Evolutionary conservation across 2,113 vertebrate genomes (phyloP), one percentile per base, ranked within the genome.

Genomic region (Archilochus colubris): DNA sequence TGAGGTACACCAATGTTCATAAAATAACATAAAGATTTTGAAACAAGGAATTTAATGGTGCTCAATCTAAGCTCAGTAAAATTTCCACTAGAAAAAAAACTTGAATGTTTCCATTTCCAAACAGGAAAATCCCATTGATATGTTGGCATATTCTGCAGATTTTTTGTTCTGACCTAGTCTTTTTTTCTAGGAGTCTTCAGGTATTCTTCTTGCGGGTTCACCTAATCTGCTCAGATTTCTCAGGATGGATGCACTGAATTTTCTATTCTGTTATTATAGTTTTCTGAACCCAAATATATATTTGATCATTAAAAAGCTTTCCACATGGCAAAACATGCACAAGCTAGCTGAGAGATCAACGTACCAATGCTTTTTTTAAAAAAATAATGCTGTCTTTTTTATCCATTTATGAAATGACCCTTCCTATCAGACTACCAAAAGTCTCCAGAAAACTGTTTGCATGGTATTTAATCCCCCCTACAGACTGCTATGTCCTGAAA

Each of bases 241-340:
- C 36, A 40, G 12, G 23, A 46, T 46, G 12, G 23, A 46, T 46
- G 15, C 40, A 40, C 11, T 40, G 40, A 36, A 18, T 9, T 55
- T 54, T 66, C 31, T 20, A 2, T 1, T 6, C 7, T 20, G 23
- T 8, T 46, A 3, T n/a, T 62, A 44, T 1, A 48, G 21, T 9
- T 69, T 96, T 75, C 62, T 11, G 54, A 91, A 89, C 8, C 70
- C 10, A 74, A 54, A 14, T 7, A 36, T 14, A 16, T 54, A 40
- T 36, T 77, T 36, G 24, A 77, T 6, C 30, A 23, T 38, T 94
- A 70, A 43, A 48, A 89, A 82, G 16, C 15, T 63, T 86, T 68
- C 15, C 18, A 59, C 4, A 4, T 24, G 3, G 22, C 23, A 87
- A 94, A 95, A 78, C 3, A 19, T 10, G 14, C 15, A 51, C 8